Percentiles rank a stretch among this genome's conserved stretches.
These are phyloP conservation scores for Meghimatium bilineatum DNA, from an alignment of 2,888 invertebrate species.

Conservation along the genomic window DNA sequence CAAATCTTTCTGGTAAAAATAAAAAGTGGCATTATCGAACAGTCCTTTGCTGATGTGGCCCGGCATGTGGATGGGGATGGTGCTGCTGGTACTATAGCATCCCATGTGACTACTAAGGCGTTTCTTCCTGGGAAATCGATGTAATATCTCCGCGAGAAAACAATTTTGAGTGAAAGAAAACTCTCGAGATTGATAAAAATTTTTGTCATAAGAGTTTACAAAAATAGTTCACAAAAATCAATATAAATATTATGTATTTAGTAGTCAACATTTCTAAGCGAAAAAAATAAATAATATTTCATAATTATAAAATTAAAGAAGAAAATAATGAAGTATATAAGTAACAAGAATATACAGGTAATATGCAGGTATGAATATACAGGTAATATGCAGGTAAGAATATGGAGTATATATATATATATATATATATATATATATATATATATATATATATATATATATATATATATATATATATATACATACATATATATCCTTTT, in stretches of 20 bases:
- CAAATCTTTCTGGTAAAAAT: neutral
- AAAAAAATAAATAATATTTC: neutral
- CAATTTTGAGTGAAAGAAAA: neutral
- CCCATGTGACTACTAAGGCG: neutral
- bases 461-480: neutral
- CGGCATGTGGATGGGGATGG: neutral
- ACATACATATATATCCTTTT: neutral
- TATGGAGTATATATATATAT: no score
- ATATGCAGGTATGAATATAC: no score
- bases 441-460: neutral
- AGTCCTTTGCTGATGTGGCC: neutral
- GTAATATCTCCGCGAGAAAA: neutral
- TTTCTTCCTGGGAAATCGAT: neutral
- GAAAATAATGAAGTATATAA: neutral
- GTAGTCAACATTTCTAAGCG: no score
- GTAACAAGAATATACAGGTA: no score
- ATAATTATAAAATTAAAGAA: neutral
- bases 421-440: no score
- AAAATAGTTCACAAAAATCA: neutral
- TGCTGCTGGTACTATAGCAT: neutral
- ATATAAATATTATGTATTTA: neutral
- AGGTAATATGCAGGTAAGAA: no score
- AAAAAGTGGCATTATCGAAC: neutral
- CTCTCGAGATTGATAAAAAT: neutral
- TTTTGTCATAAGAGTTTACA: neutral